These are phyloP conservation scores for Aproaerema taeniolella DNA, from an alignment of 2,888 invertebrate species.

Conservation along the genomic window DNA sequence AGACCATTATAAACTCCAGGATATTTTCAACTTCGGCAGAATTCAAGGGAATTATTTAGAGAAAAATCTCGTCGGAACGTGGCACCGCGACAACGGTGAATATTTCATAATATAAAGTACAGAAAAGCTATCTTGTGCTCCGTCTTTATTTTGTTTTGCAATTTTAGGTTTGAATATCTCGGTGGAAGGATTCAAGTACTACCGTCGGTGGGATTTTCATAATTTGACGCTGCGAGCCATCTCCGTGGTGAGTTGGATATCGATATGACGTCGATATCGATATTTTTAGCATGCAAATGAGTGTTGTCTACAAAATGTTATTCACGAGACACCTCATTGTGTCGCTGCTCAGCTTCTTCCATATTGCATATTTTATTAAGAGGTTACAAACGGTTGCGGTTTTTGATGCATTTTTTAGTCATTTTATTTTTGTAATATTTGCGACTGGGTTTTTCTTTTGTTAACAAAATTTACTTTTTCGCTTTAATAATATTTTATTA, in stretches of 20 bases:
- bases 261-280: slow-evolving; percentile 9
- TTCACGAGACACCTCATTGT: slow-evolving; percentile 3
- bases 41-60: slow-evolving; percentile 56
- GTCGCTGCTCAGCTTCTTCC: neutral
- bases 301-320: neutral
- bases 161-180: slow-evolving; percentile 43
- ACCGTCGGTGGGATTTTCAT: slow-evolving; percentile 60
- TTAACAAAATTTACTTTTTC: no score
- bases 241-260: slow-evolving; percentile 51
- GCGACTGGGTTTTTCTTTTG: no score
- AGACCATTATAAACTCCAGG: slow-evolving; percentile 32
- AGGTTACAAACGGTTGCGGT: no score
- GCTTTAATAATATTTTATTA: no score
- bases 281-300: slow-evolving; percentile 8
- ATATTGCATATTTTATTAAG: no score
- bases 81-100: slow-evolving; percentile 37
- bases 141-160: slow-evolving; percentile 5
- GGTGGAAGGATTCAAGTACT: slow-evolving; percentile 51
- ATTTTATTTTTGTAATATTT: no score
- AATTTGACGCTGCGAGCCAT: slow-evolving; percentile 60
- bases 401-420: no score
- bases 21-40: slow-evolving; percentile 58
- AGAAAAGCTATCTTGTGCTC: neutral
- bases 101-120: slow-evolving; percentile 9
- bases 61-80: slow-evolving; percentile 35